These are phyloP conservation scores for Drosophila nasuta DNA, from an alignment of 1,140 invertebrate genomes.

Conservation along the genomic window DNA sequence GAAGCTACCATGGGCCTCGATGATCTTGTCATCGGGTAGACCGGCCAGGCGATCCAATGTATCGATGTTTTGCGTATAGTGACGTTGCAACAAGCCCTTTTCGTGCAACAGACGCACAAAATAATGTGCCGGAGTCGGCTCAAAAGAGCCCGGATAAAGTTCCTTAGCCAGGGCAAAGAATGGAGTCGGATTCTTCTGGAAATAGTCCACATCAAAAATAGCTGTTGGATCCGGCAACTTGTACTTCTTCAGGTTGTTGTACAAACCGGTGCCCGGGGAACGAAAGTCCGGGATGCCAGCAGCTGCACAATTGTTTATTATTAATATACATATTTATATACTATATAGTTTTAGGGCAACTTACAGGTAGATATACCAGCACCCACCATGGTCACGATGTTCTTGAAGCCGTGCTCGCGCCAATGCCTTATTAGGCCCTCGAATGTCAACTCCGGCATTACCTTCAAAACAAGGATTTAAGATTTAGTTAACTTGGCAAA, in stretches of 20 bases:
- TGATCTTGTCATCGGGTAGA: constrained; percentile 93
- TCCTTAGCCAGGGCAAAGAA: constrained; percentile 95
- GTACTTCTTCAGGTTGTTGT: constrained; percentile 96
- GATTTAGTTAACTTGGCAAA: neutral
- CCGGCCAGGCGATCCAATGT: constrained; percentile 95
- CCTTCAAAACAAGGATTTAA: constrained; percentile 40
- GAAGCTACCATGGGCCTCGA: constrained; percentile 98
- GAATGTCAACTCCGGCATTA: constrained; percentile 87
- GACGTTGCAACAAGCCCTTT: constrained; percentile 91
- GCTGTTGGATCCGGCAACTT: constrained; percentile 96
- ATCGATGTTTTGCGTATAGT: constrained; percentile 98
- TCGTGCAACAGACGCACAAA: constrained; percentile 93
- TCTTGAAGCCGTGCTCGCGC: constrained; percentile 90
- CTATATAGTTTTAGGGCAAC: constrained; percentile 53
- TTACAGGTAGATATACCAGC: constrained; percentile 98
- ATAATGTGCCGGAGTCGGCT: constrained; percentile 93
- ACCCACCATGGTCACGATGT: constrained; percentile 96
- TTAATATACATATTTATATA: neutral
- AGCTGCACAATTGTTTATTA: constrained; percentile 87
- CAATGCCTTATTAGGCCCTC: constrained; percentile 91
- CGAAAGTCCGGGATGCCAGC: constrained; percentile 98
- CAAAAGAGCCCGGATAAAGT: constrained; percentile 92
- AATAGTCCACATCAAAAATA: constrained; percentile 96
- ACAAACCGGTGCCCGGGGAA: constrained; percentile 95
- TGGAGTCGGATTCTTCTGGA: constrained; percentile 92